phyloP scores from a whole-genome alignment of 2,888 invertebrate species.

The Xylota sylvarum region DNA sequence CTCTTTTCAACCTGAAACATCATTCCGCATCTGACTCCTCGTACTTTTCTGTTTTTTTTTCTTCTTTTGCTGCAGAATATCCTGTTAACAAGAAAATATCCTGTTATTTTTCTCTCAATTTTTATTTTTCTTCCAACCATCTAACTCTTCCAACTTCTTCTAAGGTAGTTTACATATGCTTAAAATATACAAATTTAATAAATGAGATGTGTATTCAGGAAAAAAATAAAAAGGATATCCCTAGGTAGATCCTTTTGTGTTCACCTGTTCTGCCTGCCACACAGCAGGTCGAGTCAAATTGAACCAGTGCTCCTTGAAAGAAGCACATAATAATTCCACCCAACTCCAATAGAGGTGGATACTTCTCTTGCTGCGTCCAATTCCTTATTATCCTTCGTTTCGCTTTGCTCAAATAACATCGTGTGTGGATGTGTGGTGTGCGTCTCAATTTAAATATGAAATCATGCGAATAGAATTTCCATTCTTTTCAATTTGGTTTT shows the following conservation, averaged over 20 bases:
- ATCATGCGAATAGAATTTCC: slow-evolving; percentile 70
- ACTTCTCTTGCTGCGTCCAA: slow-evolving; percentile 23
- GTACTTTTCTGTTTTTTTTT: background rate
- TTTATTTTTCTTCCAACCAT: slow-evolving; percentile 7
- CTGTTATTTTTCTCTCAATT: background rate
- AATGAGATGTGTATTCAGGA: slow-evolving; percentile 39
- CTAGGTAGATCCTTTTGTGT: slow-evolving; percentile 17
- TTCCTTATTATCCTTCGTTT: slow-evolving; percentile 40
- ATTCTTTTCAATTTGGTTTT: slow-evolving; percentile 59
- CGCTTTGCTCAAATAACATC: slow-evolving; percentile 13
- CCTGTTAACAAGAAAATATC: slow-evolving; percentile 31
- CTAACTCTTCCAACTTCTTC: slow-evolving; percentile 27
- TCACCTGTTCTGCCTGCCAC: slow-evolving; percentile 1
- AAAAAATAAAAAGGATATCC: slow-evolving; percentile 26
- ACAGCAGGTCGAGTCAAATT: slow-evolving; percentile 17
- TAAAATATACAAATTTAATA: slow-evolving; percentile 53
- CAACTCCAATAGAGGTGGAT: slow-evolving; percentile 5
- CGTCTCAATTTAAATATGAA: slow-evolving; percentile 68
- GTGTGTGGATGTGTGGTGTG: slow-evolving; percentile 1
- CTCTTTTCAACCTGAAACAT: slow-evolving; percentile 7
- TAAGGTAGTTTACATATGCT: slow-evolving; percentile 39
- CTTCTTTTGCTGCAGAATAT: background rate
- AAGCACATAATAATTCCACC: slow-evolving; percentile 27
- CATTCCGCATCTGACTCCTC: background rate
- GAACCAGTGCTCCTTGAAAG: background rate